Evolutionary conservation across 1,140 invertebrate genomes (phyloP).

Genomic region (Cardiocondyla obscurior): DNA sequence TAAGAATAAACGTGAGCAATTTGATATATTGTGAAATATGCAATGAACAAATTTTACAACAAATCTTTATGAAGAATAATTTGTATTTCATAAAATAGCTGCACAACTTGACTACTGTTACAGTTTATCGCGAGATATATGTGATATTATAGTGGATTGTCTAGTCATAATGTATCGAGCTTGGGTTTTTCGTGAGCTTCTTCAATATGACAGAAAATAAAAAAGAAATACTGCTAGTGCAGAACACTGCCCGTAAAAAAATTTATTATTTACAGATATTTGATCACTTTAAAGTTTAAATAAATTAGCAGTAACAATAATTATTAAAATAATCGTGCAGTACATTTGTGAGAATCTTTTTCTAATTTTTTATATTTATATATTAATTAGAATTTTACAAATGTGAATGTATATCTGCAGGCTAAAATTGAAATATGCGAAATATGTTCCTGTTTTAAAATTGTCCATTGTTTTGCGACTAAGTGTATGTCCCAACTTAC

Average conservation of each 20-base stretch:
- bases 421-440: not conserved
- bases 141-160: constrained; percentile 37
- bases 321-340: not conserved
- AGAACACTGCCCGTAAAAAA: constrained; percentile 28
- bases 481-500: constrained; percentile 3
- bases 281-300: not conserved
- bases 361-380: not conserved
- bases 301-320: not conserved
- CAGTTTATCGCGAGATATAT: not conserved
- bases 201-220: not conserved
- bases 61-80: not conserved
- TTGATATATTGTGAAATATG: not conserved
- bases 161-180: constrained; percentile 49
- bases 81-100: not conserved
- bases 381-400: not conserved
- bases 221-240: constrained; percentile 7
- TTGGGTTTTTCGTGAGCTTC: not conserved
- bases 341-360: constrained; percentile 23
- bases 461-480: constrained; percentile 3
- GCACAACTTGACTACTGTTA: constrained; percentile 2
- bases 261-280: constrained; percentile 38
- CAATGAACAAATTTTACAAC: not conserved
- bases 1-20: constrained; percentile 5
- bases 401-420: not conserved
- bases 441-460: constrained; percentile 15